Evolutionary conservation across 2,797 vertebrate genomes (phyloP).

Genomic region (Trachops cirrhosus): DNA sequence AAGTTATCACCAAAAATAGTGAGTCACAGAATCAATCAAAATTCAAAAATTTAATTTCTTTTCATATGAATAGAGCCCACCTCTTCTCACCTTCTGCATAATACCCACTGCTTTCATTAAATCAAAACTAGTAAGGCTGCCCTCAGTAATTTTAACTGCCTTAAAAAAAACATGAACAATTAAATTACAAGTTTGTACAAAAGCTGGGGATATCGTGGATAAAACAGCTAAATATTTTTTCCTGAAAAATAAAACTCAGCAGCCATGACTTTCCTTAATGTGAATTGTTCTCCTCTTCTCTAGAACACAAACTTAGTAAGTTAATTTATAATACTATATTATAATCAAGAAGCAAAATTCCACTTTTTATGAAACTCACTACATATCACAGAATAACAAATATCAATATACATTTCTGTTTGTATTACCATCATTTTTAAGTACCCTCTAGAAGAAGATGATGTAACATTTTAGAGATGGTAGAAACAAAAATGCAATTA

Average conservation of each 20-base stretch:
- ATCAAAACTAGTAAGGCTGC: not conserved
- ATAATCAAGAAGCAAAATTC: not conserved
- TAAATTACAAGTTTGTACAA: not conserved
- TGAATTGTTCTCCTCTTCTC: not conserved
- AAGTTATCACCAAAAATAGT: slow-evolving; percentile 28
- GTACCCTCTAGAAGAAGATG: not conserved
- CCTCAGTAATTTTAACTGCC: not conserved
- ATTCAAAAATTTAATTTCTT: slow-evolving; percentile 60
- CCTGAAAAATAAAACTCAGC: not conserved
- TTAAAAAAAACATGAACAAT: slow-evolving; percentile 4
- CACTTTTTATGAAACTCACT: not conserved
- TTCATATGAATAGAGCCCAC: slow-evolving; percentile 12
- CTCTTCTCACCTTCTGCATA: not conserved
- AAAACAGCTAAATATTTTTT: not conserved
- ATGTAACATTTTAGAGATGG: not conserved
- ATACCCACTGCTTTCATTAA: slow-evolving; percentile 47
- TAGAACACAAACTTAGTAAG: not conserved
- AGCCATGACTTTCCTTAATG: not conserved
- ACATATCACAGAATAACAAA: not conserved
- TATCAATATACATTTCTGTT: not conserved
- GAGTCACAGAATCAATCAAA: slow-evolving; percentile 51
- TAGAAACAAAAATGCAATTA: not conserved
- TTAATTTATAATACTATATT: not conserved
- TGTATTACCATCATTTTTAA: not conserved
- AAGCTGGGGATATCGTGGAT: not conserved